A percentile compares a stretch with the other conserved stretches of the same genome.
phyloP scores from a whole-genome alignment of 1,140 invertebrate species.

The Drosophila eugracilis region DNA sequence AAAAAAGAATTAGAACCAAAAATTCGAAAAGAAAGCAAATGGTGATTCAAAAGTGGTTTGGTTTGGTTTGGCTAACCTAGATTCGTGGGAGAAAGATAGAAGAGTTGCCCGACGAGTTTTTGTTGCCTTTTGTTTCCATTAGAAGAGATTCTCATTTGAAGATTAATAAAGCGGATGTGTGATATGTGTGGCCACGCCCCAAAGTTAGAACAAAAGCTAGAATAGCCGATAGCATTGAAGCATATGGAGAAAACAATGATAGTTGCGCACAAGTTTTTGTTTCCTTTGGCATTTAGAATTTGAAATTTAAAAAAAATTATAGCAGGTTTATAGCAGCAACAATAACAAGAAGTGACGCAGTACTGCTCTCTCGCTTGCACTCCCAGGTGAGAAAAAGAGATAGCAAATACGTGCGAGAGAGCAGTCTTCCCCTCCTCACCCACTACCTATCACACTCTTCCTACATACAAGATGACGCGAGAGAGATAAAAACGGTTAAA shows the following conservation, averaged over 20 bases:
- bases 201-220: slow-evolving; percentile 27
- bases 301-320: slow-evolving; percentile 29
- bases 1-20: slow-evolving; percentile 25
- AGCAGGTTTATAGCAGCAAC: slow-evolving; percentile 26
- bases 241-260: slow-evolving; percentile 30
- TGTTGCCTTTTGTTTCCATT: slow-evolving; percentile 23
- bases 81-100: slow-evolving; percentile 33
- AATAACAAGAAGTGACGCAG: slow-evolving; percentile 23
- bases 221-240: slow-evolving; percentile 55
- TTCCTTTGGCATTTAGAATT: slow-evolving; percentile 40
- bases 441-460: not conserved
- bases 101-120: slow-evolving; percentile 37
- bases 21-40: slow-evolving; percentile 61
- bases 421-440: slow-evolving; percentile 18
- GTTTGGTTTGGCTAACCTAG: slow-evolving; percentile 34
- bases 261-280: slow-evolving; percentile 31
- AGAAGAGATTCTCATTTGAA: slow-evolving; percentile 13
- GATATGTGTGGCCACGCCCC: slow-evolving; percentile 54
- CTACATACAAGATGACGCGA: slow-evolving; percentile 5
- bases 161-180: slow-evolving; percentile 64
- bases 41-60: slow-evolving; percentile 37
- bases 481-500: slow-evolving; percentile 51
- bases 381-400: slow-evolving; percentile 49
- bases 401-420: slow-evolving; percentile 16
- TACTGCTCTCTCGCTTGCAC: slow-evolving; percentile 1